A percentile compares a stretch with the other conserved stretches of the same genome.
Evolutionary conservation across 2,888 invertebrate genomes (phyloP).

Genomic region (Drosophila lacicola): DNA sequence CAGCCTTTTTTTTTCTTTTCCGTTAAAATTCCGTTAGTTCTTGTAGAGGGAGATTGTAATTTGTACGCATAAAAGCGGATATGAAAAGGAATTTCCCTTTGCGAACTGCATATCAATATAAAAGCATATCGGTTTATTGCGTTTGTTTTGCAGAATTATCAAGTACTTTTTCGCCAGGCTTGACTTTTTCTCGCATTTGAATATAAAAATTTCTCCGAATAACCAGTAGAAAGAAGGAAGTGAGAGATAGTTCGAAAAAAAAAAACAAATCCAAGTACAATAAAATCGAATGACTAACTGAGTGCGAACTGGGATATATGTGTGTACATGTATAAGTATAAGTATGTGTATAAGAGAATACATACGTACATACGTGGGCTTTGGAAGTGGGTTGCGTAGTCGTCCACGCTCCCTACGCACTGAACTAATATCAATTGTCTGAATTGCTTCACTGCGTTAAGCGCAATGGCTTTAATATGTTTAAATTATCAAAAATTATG

Average conservation of each 20-base stretch:
- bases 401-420: neutral
- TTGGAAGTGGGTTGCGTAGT: neutral
- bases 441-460: conserved; percentile 16
- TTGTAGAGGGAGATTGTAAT: neutral
- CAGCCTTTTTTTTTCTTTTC: neutral
- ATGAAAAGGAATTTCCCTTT: conserved; percentile 9
- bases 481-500: neutral
- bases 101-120: conserved; percentile 18
- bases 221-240: neutral
- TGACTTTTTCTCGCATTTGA: neutral
- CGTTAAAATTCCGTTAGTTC: neutral
- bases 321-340: too few relatives aligned
- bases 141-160: conserved; percentile 12
- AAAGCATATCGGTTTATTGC: conserved; percentile 9
- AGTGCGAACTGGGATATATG: neutral
- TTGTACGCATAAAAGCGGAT: neutral
- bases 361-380: neutral
- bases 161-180: neutral
- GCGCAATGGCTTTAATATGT: neutral
- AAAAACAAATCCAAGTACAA: neutral
- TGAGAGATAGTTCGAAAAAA: neutral
- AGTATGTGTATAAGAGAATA: neutral
- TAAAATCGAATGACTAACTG: neutral
- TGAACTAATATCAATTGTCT: neutral
- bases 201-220: neutral